These are phyloP conservation scores for Phaethornis superciliosus DNA, from an alignment of 2,113 vertebrate species.

Conservation along the genomic window DNA sequence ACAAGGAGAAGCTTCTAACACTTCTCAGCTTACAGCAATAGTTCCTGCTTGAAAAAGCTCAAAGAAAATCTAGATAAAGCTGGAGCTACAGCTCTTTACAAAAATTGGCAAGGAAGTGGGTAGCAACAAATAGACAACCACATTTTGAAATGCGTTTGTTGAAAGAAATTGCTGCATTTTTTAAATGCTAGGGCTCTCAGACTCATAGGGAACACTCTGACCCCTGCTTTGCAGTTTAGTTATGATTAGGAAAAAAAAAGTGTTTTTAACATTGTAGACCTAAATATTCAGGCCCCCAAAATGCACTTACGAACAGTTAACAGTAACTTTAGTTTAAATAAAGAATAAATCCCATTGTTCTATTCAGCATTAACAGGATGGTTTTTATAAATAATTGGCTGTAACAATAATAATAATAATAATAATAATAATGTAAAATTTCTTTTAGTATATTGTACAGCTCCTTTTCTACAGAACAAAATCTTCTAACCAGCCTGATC, in stretches of 20 bases:
- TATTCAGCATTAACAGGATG: background rate
- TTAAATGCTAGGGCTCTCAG: background rate
- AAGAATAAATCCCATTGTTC: background rate
- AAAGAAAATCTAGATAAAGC: constrained; percentile 53
- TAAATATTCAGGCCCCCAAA: background rate
- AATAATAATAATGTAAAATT: background rate
- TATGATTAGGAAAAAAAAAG: background rate
- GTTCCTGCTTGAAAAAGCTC: constrained; percentile 52
- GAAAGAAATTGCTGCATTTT: background rate
- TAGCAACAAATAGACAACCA: background rate
- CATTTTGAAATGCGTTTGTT: constrained; percentile 14
- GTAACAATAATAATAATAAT: background rate
- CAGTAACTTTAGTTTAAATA: background rate
- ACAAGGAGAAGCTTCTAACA: constrained; percentile 32
- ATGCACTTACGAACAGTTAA: background rate
- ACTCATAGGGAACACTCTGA: background rate
- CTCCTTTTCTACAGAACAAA: background rate
- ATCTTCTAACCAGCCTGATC: background rate
- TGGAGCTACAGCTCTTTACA: background rate
- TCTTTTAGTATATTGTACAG: background rate
- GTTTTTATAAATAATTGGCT: background rate
- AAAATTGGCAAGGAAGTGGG: constrained; percentile 2
- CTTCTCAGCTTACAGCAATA: constrained; percentile 50
- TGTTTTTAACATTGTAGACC: background rate
- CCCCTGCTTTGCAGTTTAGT: background rate